A percentile compares a stretch with the other conserved stretches of the same genome.
Conservation (phyloP, 2,797 vertebrate genomes). For the Rallus crepitans region DNA sequence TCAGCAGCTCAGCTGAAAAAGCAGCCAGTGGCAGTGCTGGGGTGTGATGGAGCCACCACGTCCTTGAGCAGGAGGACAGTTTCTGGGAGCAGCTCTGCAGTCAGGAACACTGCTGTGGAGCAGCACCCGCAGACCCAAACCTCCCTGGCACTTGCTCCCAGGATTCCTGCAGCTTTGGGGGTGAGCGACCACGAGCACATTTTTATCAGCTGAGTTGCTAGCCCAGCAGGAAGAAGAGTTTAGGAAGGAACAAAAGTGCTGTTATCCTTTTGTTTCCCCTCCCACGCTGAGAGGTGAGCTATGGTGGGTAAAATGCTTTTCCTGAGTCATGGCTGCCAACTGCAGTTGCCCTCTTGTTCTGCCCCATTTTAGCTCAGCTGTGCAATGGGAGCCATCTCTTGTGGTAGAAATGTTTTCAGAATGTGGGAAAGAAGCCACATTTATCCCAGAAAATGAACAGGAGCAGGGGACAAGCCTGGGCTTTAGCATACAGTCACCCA, state of each 20-base stretch:
- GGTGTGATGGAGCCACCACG: rapidly evolving
- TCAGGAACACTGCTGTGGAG: neutral
- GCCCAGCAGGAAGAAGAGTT: neutral
- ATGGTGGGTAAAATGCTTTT: neutral
- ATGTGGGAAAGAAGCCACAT: neutral
- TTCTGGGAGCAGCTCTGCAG: neutral
- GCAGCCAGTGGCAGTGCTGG: neutral
- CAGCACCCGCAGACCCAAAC: neutral
- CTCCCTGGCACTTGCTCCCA: rapidly evolving
- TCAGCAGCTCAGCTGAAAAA: neutral
- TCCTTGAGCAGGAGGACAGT: neutral
- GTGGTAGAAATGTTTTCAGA: neutral
- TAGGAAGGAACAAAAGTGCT: neutral
- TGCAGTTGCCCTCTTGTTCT: neutral
- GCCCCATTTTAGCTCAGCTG: neutral
- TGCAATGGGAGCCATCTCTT: neutral
- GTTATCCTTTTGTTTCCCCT: neutral
- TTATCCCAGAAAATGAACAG: neutral
- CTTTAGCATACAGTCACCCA: neutral
- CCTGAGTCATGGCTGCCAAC: neutral
- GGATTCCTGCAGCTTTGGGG: neutral
- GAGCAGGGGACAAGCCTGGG: neutral
- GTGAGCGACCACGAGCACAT: neutral
- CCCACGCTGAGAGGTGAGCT: neutral
- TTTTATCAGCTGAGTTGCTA: neutral